phyloP scores from a whole-genome alignment of 2,888 invertebrate genomes.

The Ceratothoa steindachneri region DNA sequence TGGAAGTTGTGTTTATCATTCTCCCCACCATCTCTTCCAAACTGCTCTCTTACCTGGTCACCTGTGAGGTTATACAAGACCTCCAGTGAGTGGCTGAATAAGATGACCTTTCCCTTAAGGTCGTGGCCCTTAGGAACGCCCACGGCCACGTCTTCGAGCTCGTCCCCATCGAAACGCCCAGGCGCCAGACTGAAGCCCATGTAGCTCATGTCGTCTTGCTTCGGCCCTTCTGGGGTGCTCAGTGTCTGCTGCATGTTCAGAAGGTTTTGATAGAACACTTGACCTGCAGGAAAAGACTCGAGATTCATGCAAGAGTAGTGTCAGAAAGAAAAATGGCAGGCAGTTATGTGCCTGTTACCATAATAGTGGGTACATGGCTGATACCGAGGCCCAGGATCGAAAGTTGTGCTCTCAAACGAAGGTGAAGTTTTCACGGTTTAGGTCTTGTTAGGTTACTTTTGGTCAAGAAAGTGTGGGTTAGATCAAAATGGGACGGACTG shows the following conservation, averaged over 20 bases:
- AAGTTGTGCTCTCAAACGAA: no score
- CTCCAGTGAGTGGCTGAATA: constrained; percentile 52
- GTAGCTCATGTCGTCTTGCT: constrained; percentile 82
- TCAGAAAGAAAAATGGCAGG: no score
- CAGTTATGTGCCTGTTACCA: no score
- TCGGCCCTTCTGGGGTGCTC: constrained; percentile 75
- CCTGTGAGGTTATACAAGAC: constrained; percentile 54
- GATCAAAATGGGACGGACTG: no score
- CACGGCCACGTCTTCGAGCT: constrained; percentile 70
- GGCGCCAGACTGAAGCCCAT: constrained; percentile 88
- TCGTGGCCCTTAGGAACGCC: constrained; percentile 85
- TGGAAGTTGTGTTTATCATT: background rate
- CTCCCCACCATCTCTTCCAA: background rate
- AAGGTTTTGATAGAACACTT: constrained; percentile 71
- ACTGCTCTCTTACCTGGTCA: constrained; percentile 44
- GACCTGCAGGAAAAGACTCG: constrained; percentile 63
- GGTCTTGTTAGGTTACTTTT: no score
- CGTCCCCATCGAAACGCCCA: constrained; percentile 79
- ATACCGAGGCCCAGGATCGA: no score
- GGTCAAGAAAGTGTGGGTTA: no score
- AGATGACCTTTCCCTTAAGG: constrained; percentile 64
- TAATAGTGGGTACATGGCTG: no score
- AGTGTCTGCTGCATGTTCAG: constrained; percentile 67
- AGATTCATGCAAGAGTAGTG: background rate
- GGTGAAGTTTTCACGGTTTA: no score